Evolutionary conservation across 2,797 vertebrate species (phyloP), one percentile per base, ranked within the genome.

Genomic region (Characodon lateralis): DNA sequence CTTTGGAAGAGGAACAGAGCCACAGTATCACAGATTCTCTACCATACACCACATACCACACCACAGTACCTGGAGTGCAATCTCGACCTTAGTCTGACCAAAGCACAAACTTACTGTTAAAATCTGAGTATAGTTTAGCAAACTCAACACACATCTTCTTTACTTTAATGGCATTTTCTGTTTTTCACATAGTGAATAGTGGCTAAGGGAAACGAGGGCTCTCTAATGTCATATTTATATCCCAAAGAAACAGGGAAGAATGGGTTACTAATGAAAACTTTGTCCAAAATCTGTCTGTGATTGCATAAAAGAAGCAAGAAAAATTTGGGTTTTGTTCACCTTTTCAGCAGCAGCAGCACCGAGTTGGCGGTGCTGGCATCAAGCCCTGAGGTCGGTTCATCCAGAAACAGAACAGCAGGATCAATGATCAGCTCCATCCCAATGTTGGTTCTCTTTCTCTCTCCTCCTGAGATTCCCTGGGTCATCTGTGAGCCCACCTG

Each of bases 391-490:
- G 98, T 99, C 4, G 98, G 98, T 80, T 99, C 98, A 74, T 99
- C 98, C 91, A 99, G 90, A 87, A 99, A 99, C 48, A 99, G 93
- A 78, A 99, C 94, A 0, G 96, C 88, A 2, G 98, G 98, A 76
- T 99, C 96, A 0, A 94, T 97, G 82, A 99, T 98, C 69, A 99
- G 93, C 90, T 99, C 98, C 98, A 99, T 99, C 2, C 97, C 98
- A 3, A 99, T 99, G 88, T 85, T 98, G 8, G 97, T 99, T 90
- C 98, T 97, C 94, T 99, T 99, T 55, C 96, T 93, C 89, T 99
- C 98, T 65, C 98, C 98, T 84, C 98, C 98, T 0, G 98, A 99
- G 77, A 99, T 96, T 0, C 98, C 98, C 0, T 97, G 96, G 31
- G 82, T 95, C 87, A 98, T 91, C 87, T 95, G 95, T 24, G 97